Evolutionary conservation across 2,113 vertebrate genomes (phyloP).

Genomic region (Colistium nudipinnis): DNA sequence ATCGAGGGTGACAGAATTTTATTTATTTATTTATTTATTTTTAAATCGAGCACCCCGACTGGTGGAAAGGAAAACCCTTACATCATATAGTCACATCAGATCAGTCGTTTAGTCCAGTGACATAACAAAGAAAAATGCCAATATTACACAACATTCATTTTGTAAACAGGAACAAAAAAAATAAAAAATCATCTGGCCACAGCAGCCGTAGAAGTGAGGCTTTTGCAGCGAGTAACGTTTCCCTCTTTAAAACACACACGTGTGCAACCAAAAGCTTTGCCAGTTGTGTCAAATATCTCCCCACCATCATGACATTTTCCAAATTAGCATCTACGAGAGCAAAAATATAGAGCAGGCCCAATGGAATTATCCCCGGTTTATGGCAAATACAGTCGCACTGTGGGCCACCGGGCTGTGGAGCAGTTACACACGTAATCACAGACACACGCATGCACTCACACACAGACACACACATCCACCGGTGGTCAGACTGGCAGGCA

Average conservation of each 20-base stretch:
- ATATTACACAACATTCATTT: background rate
- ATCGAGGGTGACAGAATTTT: background rate
- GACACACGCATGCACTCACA: slow-evolving; percentile 35
- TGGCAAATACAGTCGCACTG: slow-evolving; percentile 19
- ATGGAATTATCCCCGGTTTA: slow-evolving; percentile 38
- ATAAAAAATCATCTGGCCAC: background rate
- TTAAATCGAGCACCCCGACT: no score
- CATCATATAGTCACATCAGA: no score
- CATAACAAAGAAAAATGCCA: no score
- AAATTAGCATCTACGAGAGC: slow-evolving; percentile 16
- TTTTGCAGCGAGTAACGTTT: no score
- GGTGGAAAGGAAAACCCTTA: no score
- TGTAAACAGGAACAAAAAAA: background rate
- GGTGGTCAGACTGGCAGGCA: slow-evolving; percentile 77
- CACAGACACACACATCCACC: slow-evolving; percentile 35
- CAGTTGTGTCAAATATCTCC: slow-evolving; percentile 4
- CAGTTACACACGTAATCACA: slow-evolving; percentile 21
- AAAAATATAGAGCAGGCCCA: slow-evolving; percentile 7
- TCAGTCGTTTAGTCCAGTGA: no score
- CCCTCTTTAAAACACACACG: no score
- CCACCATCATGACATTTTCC: background rate
- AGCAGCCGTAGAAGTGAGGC: no score
- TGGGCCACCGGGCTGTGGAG: slow-evolving; percentile 7
- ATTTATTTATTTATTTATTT: no score
- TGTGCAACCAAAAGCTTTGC: slow-evolving; percentile 2